phyloP scores from a whole-genome alignment of 2,888 invertebrate species.

The Caprella mutica region DNA sequence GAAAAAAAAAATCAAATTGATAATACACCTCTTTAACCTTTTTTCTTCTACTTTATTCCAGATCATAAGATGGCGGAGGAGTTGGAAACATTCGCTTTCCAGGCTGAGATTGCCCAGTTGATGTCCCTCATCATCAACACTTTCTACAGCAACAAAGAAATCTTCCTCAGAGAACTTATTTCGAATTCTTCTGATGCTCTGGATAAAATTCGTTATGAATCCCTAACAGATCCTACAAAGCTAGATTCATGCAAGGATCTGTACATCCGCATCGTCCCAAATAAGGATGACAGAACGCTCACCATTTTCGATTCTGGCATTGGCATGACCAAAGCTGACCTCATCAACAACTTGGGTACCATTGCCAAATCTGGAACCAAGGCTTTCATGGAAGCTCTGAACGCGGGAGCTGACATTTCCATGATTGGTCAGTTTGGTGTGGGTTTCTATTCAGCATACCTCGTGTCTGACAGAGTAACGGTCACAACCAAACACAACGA shows the following conservation, averaged over 20 bases:
- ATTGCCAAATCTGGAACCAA: conserved; percentile 99
- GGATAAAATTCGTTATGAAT: conserved; percentile 78
- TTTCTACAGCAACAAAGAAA: conserved; percentile 99
- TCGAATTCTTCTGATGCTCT: conserved; percentile 93
- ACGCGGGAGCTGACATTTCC: conserved; percentile 96
- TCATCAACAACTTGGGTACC: conserved; percentile 95
- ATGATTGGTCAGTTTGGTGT: conserved; percentile 99
- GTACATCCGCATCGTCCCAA: conserved; percentile 89
- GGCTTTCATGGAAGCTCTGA: conserved; percentile 99
- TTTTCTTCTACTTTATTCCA: too few relatives aligned
- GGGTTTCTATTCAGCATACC: conserved; percentile 97
- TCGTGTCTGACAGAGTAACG: conserved; percentile 83
- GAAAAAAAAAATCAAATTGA: too few relatives aligned
- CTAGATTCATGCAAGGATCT: conserved; percentile 89
- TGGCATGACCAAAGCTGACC: conserved; percentile 99
- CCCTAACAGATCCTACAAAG: conserved; percentile 87
- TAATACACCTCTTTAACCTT: too few relatives aligned
- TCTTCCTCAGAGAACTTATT: conserved; percentile 96
- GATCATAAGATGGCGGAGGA: conserved; percentile 46
- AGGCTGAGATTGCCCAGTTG: conserved; percentile 98
- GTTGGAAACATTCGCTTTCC: conserved; percentile 97
- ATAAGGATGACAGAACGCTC: conserved; percentile 85
- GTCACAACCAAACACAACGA: conserved; percentile 95
- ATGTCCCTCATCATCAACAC: conserved; percentile 99
- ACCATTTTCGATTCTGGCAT: conserved; percentile 90